phyloP scores from a whole-genome alignment of 2,797 vertebrate genomes.

The Spinus pinus region DNA sequence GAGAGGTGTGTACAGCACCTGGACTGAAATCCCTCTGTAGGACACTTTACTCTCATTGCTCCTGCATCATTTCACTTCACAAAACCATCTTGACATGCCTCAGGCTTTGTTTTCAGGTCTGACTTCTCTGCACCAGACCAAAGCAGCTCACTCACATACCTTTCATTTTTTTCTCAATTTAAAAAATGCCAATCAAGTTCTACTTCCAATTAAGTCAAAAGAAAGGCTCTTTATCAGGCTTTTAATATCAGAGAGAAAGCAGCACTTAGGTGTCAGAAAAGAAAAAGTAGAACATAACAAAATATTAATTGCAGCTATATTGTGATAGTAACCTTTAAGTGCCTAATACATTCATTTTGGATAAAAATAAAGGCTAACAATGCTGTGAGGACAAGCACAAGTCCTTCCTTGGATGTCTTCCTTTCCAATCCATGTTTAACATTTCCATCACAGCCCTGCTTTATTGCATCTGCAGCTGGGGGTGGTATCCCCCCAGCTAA shows the following conservation, averaged over 20 bases:
- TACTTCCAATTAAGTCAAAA: not conserved
- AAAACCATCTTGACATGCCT: not conserved
- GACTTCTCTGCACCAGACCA: not conserved
- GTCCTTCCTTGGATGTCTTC: not conserved
- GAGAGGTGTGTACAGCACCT: not conserved
- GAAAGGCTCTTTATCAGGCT: not conserved
- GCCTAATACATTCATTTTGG: not conserved
- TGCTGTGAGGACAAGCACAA: not conserved
- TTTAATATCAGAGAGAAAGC: not conserved
- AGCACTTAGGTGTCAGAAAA: not conserved
- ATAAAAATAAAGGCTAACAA: not conserved
- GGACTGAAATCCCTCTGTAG: not conserved
- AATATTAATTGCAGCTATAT: not conserved
- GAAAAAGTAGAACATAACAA: not conserved
- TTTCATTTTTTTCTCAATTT: not conserved
- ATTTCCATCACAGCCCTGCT: not conserved
- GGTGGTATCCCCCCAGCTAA: not conserved
- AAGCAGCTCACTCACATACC: not conserved
- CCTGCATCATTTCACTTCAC: not conserved
- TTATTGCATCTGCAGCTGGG: not conserved
- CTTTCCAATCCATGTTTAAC: not conserved
- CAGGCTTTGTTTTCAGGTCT: not conserved
- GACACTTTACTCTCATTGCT: not conserved
- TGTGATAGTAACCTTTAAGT: not conserved
- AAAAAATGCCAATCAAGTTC: not conserved